These are phyloP conservation scores for Noctua comes DNA, from an alignment of 2,888 invertebrate genomes.

Conservation along the genomic window DNA sequence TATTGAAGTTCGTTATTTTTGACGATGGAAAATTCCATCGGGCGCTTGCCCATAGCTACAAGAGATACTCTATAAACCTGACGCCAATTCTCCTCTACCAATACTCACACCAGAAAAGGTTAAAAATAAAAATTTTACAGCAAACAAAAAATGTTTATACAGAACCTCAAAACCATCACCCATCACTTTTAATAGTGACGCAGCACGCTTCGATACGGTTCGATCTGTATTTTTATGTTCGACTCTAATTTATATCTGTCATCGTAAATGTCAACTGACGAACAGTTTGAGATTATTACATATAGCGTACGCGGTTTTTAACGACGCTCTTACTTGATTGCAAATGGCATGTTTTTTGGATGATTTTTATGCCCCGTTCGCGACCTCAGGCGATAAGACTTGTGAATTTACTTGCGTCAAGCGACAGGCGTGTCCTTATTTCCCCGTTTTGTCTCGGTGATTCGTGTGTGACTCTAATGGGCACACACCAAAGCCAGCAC, in stretches of 20 bases:
- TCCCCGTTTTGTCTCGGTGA: background rate
- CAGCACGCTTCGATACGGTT: slow-evolving; percentile 84
- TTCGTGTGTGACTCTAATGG: background rate
- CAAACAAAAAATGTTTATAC: too few relatives aligned
- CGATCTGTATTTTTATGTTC: slow-evolving; percentile 85
- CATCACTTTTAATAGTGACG: slow-evolving; percentile 80
- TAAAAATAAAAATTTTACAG: too few relatives aligned
- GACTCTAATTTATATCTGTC: slow-evolving; percentile 87
- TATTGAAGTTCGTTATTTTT: too few relatives aligned
- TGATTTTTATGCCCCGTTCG: slow-evolving; percentile 25
- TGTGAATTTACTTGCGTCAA: background rate
- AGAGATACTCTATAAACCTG: too few relatives aligned
- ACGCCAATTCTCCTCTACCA: too few relatives aligned
- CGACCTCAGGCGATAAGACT: background rate
- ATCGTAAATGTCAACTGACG: slow-evolving; percentile 87
- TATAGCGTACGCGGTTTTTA: slow-evolving; percentile 84
- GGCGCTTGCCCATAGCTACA: too few relatives aligned
- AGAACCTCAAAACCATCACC: slow-evolving; percentile 43
- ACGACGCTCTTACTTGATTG: slow-evolving; percentile 84
- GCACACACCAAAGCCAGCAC: background rate
- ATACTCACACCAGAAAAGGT: too few relatives aligned
- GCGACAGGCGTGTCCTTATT: background rate
- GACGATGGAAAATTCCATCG: too few relatives aligned
- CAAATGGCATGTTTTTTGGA: slow-evolving; percentile 55
- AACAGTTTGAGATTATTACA: slow-evolving; percentile 82